Percentiles rank a stretch among this genome's conserved stretches.
phyloP scores from a whole-genome alignment of 1,140 invertebrate species.

The Calephelis nemesis region DNA sequence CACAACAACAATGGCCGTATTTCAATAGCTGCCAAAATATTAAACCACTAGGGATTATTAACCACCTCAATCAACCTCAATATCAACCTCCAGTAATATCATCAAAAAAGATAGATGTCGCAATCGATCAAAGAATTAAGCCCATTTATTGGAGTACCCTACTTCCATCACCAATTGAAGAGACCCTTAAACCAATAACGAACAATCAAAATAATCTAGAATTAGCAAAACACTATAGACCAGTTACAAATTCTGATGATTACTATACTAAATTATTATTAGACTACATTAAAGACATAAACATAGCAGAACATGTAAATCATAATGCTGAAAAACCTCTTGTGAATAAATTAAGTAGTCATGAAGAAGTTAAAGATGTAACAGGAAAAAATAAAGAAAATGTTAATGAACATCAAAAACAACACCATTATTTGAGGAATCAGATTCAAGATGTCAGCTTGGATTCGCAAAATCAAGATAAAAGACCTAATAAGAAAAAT shows the following conservation, averaged over 20 bases:
- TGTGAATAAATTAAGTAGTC: not conserved
- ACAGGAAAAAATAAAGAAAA: not conserved
- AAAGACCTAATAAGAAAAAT: not conserved
- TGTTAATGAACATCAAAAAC: not conserved
- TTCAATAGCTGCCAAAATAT: not conserved
- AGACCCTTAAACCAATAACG: not conserved
- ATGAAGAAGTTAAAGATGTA: not conserved
- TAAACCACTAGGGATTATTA: not conserved
- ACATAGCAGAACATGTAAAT: not conserved
- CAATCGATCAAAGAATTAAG: slow-evolving; percentile 5
- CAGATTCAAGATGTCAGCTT: not conserved
- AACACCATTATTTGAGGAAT: not conserved
- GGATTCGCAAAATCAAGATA: not conserved
- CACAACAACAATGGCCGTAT: not conserved
- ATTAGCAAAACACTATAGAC: not conserved
- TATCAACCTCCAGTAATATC: not conserved
- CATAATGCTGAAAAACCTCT: not conserved
- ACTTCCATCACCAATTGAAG: not conserved
- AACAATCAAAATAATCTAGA: not conserved
- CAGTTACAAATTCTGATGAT: not conserved
- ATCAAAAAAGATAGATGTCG: slow-evolving; percentile 4
- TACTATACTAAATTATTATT: slow-evolving; percentile 1
- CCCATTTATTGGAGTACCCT: slow-evolving; percentile 7
- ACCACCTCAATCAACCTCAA: not conserved
- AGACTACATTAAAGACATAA: not conserved